Base-by-base conservation (phyloP, 2,888 invertebrate genomes). In the Ferdinandea cuprea region DNA sequence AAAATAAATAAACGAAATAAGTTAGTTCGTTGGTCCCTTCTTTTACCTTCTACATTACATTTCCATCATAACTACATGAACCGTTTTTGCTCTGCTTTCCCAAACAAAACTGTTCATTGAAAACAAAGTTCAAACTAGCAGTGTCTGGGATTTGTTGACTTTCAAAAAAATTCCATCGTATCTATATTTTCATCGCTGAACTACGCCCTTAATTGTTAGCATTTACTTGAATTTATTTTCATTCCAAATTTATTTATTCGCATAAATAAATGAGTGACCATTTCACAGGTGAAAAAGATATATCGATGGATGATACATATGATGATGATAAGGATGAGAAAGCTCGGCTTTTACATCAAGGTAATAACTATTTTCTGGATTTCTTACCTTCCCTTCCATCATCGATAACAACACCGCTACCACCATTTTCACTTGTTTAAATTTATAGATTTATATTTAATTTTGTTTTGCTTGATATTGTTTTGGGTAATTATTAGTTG, bases 331-430 rank as follows among this genome's bases (percentile, higher is more conserved):
- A 89, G 88, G 90, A 90, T 88, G 91, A 91, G 86, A 91, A 91
- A 86, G 88, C 89, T 78, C 88, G 91, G 86, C 89, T 89, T 85
- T 89, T 92, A 84, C 92, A 92, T 89, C 93, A 93, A 91, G 93
- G 93, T 93, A 91, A 90, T 76, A 59, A 32, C 37, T 40, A 63
- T 65, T 72, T 72, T 61, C 52, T 48, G 66, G 77, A 54, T 52
- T 58, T 42, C 35, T 50, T 69, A 44, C 63, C 37, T 40, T 72
- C 61, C 50, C 37, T 68, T 68, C 63, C 77, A 83, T 77, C 83
- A 77, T 73, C 83, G 83, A 83, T 77, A 73, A 40, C 56, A 83
- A 79, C 54, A 68, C 79, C 72, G 66, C 56, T 54, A 69, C 73
- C 79, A 79, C 65, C 72, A 69, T 40, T 19, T 66, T 80, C 65